Conservation (phyloP, 2,888 invertebrate species). For the Lamellibrachia satsuma region DNA sequence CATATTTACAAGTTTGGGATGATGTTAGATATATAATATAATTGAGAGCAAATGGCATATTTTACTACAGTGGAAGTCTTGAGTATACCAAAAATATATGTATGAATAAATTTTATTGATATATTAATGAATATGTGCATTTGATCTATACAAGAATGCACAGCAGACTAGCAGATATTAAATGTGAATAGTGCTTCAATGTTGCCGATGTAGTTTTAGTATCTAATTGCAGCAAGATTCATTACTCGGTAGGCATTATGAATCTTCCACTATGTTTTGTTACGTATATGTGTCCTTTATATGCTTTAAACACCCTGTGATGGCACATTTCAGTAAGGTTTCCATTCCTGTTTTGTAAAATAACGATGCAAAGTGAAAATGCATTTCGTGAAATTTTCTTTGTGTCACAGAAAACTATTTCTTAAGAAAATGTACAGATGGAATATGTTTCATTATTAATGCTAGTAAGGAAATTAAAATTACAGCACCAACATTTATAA, state of each 20-base stretch:
- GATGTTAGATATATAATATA: neutral
- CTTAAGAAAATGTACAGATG: neutral
- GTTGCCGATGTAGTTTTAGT: neutral
- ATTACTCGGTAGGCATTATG: neutral
- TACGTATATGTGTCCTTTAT: neutral
- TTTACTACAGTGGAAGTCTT: neutral
- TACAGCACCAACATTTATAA: neutral
- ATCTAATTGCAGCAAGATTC: neutral
- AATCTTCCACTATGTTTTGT: neutral
- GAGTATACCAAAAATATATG: conserved; percentile 1
- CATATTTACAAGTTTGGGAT: conserved; percentile 3
- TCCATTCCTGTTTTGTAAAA: neutral
- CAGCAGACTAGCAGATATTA: neutral
- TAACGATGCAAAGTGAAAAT: neutral
- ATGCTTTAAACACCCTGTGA: neutral
- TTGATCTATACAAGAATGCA: neutral
- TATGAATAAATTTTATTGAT: neutral
- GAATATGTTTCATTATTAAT: neutral
- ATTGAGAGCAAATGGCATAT: conserved; percentile 13
- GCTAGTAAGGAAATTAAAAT: neutral
- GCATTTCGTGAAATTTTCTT: neutral
- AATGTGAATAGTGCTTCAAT: neutral
- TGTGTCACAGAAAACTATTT: neutral
- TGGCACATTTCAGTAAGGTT: neutral
- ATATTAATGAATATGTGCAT: neutral